A percentile compares a stretch with the other conserved stretches of the same genome.
phyloP scores from a whole-genome alignment of 2,113 vertebrate species.

The Sisor rabdophorus region DNA sequence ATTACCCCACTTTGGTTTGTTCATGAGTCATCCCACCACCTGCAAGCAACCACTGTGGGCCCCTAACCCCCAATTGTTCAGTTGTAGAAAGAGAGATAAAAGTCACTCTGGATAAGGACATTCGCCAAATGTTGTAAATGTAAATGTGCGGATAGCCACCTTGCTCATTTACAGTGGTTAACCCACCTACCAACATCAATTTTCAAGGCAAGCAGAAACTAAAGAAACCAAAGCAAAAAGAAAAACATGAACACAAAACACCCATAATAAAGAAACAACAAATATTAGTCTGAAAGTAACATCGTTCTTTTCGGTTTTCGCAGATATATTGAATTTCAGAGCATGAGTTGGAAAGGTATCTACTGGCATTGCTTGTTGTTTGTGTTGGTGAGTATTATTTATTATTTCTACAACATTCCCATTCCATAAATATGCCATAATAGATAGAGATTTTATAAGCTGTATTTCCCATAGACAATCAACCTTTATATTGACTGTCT shows the following conservation, averaged over 20 bases:
- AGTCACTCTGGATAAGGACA: too few species aligned
- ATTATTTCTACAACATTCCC: too few species aligned
- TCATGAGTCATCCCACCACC: too few species aligned
- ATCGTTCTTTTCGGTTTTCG: constrained; percentile 40
- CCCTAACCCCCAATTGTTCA: too few species aligned
- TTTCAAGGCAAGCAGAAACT: background rate
- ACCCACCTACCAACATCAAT: background rate
- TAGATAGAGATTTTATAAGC: too few species aligned
- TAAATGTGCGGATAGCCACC: background rate
- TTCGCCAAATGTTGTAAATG: too few species aligned
- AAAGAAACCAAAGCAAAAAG: background rate
- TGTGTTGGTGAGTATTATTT: constrained; percentile 61
- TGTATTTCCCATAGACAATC: background rate
- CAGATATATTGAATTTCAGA: constrained; percentile 55
- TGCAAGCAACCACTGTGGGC: too few species aligned
- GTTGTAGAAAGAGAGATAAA: too few species aligned
- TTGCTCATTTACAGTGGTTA: background rate
- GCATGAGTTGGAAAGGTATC: constrained; percentile 60
- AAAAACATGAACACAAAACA: background rate
- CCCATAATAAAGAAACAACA: background rate
- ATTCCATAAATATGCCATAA: background rate
- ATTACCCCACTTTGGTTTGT: too few species aligned
- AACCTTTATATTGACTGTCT: background rate
- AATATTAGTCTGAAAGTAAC: background rate
- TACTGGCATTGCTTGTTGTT: constrained; percentile 61